Evolutionary conservation across 2,113 vertebrate genomes (phyloP).

Genomic region (Symphodus melops): DNA sequence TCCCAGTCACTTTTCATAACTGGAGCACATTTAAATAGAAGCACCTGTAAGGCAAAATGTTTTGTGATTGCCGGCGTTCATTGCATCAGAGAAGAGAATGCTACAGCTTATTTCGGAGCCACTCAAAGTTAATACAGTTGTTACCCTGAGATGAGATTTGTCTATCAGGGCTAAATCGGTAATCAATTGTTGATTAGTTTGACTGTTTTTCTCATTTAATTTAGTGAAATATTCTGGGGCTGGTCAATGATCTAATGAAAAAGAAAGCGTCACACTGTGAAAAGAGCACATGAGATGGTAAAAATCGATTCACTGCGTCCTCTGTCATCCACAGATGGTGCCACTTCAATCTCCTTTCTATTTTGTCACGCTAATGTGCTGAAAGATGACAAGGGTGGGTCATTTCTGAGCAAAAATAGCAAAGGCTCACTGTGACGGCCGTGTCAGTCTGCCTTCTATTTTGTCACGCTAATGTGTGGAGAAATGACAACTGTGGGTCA

Average conservation of each 20-base stretch:
- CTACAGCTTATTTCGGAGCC: neutral
- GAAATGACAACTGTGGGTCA: conserved; percentile 61
- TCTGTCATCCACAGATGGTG: conserved; percentile 71
- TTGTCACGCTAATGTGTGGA: conserved; percentile 63
- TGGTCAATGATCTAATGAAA: conserved; percentile 8
- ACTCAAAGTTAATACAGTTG: conserved; percentile 11
- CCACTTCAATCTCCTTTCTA: conserved; percentile 74
- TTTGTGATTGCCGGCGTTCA: neutral
- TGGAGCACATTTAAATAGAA: neutral
- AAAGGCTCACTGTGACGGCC: conserved; percentile 59
- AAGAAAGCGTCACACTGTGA: conserved; percentile 27
- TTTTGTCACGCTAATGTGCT: conserved; percentile 76
- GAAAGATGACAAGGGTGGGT: conserved; percentile 75
- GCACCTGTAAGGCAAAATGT: neutral
- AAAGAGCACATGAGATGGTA: conserved; percentile 60
- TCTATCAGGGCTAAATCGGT: conserved; percentile 10
- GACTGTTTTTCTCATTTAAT: conserved; percentile 21
- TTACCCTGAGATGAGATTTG: neutral
- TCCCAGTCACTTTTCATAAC: neutral
- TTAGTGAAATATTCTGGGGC: conserved; percentile 8
- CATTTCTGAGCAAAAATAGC: conserved; percentile 70
- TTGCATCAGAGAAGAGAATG: neutral
- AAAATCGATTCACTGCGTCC: conserved; percentile 70
- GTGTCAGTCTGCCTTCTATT: conserved; percentile 64
- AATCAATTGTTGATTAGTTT: conserved; percentile 7